Base-by-base conservation (phyloP, 2,888 invertebrate species). In the Sussaba pulchella region DNA sequence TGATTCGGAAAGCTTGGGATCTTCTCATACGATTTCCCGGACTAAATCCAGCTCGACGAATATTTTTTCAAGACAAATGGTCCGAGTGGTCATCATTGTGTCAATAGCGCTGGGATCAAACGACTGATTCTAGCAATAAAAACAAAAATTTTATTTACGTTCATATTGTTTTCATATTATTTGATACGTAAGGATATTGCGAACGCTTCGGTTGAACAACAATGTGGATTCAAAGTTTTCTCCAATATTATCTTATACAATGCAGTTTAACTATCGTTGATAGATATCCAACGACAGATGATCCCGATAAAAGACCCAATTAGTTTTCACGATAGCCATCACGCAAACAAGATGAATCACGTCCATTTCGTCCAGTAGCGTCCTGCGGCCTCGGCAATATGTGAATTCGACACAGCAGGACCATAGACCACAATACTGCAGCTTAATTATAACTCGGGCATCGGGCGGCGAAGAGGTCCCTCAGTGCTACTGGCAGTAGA, bases 371-470 rank as follows among this genome's bases (percentile, higher is more conserved):
- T 17, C 31, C 0, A 14, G 31, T 36, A n/a, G 17, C 14, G 14
- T 4, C 3, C 24, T 12, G 26, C 12, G 26, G 10, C n/a, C n/a
- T n/a, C 14, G 14, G 12, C 26, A 24, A n/a, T 24, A n/a, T n/a
- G 26, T n/a, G 12, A 14, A 54, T 54, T 8, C 52, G 12, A n/a
- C 26, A 26, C 14, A n/a, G 6, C 52, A 14, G n/a, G 26, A 54
- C 6, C 1, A 21, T 10, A 4, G 10, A 19, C 26, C n/a, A 57
- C 57, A 57, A 31, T 36, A 10, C 31, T 2, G 14, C 8, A 9
- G 57, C 8, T 36, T 31, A 36, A 17, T 57, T 57, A 31, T 54
- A 57, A 31, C 14, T 36, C 31, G 17, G 9, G 31, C 57, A 57
- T 26, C 9, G 6, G 14, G 5, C 31, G 17, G 31, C 17, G 5